phyloP scores from a whole-genome alignment of 2,113 vertebrate species.

The Gyps fulvus region DNA sequence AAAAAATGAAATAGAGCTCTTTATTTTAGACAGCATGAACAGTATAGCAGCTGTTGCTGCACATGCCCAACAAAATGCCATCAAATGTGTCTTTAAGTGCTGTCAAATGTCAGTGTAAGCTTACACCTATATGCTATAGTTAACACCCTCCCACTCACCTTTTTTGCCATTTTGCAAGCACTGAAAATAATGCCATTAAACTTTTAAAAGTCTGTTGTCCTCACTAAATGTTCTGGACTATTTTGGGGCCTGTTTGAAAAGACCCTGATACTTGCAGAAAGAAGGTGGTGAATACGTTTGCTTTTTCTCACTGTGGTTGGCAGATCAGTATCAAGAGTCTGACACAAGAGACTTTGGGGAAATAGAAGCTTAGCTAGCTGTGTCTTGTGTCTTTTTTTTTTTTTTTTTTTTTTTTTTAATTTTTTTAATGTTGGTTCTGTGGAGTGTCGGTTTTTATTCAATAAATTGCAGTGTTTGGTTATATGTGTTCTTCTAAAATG shows the following conservation, averaged over 20 bases:
- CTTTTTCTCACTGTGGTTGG: not conserved
- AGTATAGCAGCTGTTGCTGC: not conserved
- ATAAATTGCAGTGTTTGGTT: not conserved
- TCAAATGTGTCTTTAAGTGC: not conserved
- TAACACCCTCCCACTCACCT: not conserved
- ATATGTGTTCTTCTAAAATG: not conserved
- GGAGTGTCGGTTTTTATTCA: not conserved
- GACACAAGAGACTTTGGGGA: no score
- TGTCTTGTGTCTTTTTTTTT: not conserved
- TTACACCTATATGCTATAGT: fast-evolving
- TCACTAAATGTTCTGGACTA: not conserved
- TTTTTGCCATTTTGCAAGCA: fast-evolving
- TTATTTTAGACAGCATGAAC: not conserved
- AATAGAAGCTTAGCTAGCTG: not conserved
- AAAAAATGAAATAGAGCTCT: not conserved
- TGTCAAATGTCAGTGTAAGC: not conserved
- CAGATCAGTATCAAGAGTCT: not conserved
- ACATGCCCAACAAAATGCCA: not conserved
- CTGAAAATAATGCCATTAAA: not conserved
- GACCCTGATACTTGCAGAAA: fast-evolving
- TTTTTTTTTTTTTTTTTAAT: not conserved
- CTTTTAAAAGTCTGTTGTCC: not conserved
- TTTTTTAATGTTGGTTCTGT: not conserved
- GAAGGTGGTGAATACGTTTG: fast-evolving
- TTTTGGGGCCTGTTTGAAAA: not conserved